Evolutionary conservation across 1,140 invertebrate genomes (phyloP), one percentile per base, ranked within the genome.

Genomic region (Patella vulgata): DNA sequence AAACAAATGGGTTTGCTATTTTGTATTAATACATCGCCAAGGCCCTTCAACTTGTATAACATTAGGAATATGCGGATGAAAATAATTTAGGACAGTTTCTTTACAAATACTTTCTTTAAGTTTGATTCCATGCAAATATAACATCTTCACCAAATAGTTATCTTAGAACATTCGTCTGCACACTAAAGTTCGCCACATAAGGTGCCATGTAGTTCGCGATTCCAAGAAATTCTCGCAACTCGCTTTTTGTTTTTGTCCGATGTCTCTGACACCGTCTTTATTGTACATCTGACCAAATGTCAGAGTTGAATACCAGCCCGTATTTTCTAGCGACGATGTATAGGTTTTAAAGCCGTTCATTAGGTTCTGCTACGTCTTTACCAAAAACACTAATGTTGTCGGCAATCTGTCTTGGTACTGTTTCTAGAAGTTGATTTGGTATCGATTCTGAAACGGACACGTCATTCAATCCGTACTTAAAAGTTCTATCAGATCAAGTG

Each of bases 1-100:
- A 60, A 68, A 14, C 66, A 60, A 28, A 68, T 70, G 0, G 79
- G 81, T 69, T 65, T 68, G 81, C 75, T 6, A 42, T 85, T 71
- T 67, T 87, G 86, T n/a, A 84, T 36, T 2, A 87, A 39, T 17
- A 80, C 77, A 30, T 78, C 78, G n/a, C 82, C 82, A n/a, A 87
- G 55, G 2, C 81, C 85, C 33, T 71, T 51, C 33, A 0, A 66
- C 58, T n/a, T 60, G n/a, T 1, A 71, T 19, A 6, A 28, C 39
- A n/a, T 48, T 27, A n/a, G 47, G 66, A 54, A 50, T 59, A 0
- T 28, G 50, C 43, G 55, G 31, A 31, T 66, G 50, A n/a, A 50
- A 68, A 33, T 25, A 65, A 11, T 25, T 28, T 17, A 71, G 40
- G 28, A 30, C 25, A 44, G 63, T 53, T 25, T 33, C 30, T 25